These are phyloP conservation scores for Ifrita kowaldi DNA, from an alignment of 2,113 vertebrate species.

Conservation along the genomic window DNA sequence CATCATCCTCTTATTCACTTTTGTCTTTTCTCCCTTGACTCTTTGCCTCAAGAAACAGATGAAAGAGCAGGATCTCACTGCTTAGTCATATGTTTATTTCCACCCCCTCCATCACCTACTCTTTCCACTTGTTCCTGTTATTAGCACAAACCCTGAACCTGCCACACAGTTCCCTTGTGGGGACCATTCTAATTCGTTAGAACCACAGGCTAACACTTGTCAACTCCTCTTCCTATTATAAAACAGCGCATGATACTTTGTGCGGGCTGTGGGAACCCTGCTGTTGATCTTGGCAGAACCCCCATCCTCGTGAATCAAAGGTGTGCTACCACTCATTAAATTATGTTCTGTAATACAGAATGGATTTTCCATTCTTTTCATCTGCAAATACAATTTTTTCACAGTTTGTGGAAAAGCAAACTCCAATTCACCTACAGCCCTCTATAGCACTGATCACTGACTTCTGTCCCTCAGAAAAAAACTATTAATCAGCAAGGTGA, in stretches of 20 bases:
- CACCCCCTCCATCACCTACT: background rate
- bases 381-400: background rate
- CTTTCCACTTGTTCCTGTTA: background rate
- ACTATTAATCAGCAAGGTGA: background rate
- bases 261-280: background rate
- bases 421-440: background rate
- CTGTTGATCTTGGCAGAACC: background rate
- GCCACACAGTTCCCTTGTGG: background rate
- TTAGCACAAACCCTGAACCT: background rate
- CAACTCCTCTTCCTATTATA: background rate
- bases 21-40: background rate
- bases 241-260: background rate
- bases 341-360: background rate
- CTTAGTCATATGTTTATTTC: background rate
- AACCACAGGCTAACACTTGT: background rate
- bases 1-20: background rate
- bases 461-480: background rate
- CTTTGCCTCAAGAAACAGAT: background rate
- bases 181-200: background rate
- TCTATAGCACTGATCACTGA: background rate
- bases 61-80: background rate
- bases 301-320: background rate
- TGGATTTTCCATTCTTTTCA: background rate
- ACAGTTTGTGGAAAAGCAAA: background rate
- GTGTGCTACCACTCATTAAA: fast-evolving